Evolutionary conservation across 1,140 invertebrate species (phyloP).

Genomic region (Hycleus cichorii): DNA sequence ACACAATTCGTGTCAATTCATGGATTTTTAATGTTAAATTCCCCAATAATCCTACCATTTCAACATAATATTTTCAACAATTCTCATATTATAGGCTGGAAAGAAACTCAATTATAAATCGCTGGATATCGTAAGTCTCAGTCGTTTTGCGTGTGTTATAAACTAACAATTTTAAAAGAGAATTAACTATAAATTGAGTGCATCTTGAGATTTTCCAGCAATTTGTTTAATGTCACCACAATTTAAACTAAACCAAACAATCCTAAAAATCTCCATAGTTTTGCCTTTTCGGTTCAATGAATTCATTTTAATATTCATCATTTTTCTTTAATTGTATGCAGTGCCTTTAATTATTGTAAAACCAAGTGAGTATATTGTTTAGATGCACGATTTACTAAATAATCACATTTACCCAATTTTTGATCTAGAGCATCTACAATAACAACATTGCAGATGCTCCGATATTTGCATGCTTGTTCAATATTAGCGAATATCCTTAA

Average conservation of each 20-base stretch:
- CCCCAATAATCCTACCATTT: not conserved
- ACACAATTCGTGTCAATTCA: not conserved
- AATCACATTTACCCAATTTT: too few relatives aligned
- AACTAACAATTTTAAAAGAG: conserved; percentile 1
- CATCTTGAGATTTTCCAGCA: not conserved
- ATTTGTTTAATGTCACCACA: not conserved
- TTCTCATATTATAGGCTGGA: conserved; percentile 22
- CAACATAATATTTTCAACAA: not conserved
- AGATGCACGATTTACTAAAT: not conserved
- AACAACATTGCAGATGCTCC: too few relatives aligned
- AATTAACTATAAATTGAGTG: not conserved
- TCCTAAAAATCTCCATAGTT: not conserved
- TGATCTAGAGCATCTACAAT: too few relatives aligned
- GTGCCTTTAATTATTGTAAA: conserved; percentile 48
- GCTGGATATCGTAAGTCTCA: not conserved
- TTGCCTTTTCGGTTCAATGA: not conserved
- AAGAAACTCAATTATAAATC: conserved; percentile 24
- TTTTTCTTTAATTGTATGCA: conserved; percentile 34
- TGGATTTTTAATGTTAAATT: not conserved
- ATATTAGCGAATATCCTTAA: too few relatives aligned
- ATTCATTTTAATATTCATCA: conserved; percentile 11
- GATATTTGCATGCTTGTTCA: too few relatives aligned
- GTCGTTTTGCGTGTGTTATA: conserved; percentile 1
- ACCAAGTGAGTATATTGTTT: conserved; percentile 41
- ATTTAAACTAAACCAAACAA: too few relatives aligned